These are phyloP conservation scores for Acrossocheilus wenchowensis DNA, from an alignment of 2,797 vertebrate species.

Conservation along the genomic window DNA sequence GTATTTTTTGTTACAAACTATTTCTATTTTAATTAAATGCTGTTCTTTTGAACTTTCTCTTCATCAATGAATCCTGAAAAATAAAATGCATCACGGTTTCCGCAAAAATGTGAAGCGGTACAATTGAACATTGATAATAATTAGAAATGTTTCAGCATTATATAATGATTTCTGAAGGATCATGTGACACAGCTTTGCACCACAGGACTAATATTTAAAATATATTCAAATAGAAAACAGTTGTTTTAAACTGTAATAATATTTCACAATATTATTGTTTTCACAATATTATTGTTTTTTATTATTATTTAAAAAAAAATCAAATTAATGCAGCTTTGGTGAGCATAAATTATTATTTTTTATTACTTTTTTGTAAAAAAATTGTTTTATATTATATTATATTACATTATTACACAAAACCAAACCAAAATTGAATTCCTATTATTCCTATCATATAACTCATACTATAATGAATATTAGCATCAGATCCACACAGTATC, in stretches of 20 bases:
- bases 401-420: neutral
- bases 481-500: neutral
- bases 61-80: neutral
- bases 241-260: neutral
- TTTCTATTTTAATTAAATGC: neutral
- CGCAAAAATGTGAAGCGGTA: neutral
- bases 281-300: neutral
- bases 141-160: neutral
- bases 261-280: neutral
- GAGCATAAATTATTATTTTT: neutral
- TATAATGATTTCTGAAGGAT: neutral
- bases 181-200: neutral
- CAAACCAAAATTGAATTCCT: neutral
- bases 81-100: neutral
- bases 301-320: no score
- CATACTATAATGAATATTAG: neutral
- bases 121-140: neutral
- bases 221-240: neutral
- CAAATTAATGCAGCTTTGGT: neutral
- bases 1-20: neutral
- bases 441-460: neutral
- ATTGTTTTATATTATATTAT: neutral
- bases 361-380: neutral
- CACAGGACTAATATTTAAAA: neutral
- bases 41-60: neutral